Evolutionary conservation across 2,113 vertebrate species (phyloP), one percentile per base, ranked within the genome.

Genomic region (Tenrec ecaudatus): DNA sequence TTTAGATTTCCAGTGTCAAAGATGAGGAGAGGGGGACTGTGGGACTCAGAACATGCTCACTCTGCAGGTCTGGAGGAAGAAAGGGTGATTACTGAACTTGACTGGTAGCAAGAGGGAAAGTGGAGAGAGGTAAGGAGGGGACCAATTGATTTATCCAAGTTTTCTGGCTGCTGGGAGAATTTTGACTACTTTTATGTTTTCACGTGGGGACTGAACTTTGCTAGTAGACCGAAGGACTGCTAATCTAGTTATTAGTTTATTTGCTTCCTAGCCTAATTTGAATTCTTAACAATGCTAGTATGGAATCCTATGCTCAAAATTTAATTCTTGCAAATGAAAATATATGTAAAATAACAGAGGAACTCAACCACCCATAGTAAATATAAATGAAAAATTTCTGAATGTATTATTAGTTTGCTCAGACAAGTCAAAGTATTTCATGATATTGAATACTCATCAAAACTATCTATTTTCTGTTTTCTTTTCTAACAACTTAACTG

Each of bases 311-410:
- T n/a, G 36, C 9, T 36, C 77, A 77, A 19, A 62, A 62, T 53
- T 25, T 33, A 27, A 79, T n/a, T 23, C 16, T 0, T 1, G 58
- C 47, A 0, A 1, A n/a, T 66, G 62, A 31, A 85, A 57, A 29
- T 27, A 11, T 10, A 3, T 25, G n/a, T 20, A 9, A 20, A 7
- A 3, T 22, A 9, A 47, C 19, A 36, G 6, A 82, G 8, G n/a
- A 58, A 7, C 5, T 8, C 10, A 33, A 29, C 27, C 20, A 1
- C 1, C 25, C 8, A 2, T 10, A 0, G 14, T 11, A 15, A 25
- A 22, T 2, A 0, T 1, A 9, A 27, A 20, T 1, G 29, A 2
- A 0, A 0, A 43, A 4, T 4, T 1, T 33, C 31, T 6, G 58
- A 36, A 53, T 19, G 1, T 20, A 22, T 31, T 7, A 6, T 6